A percentile compares a stretch with the other conserved stretches of the same genome.
phyloP scores from a whole-genome alignment of 2,888 invertebrate species.

The Nomada goodeniana region DNA sequence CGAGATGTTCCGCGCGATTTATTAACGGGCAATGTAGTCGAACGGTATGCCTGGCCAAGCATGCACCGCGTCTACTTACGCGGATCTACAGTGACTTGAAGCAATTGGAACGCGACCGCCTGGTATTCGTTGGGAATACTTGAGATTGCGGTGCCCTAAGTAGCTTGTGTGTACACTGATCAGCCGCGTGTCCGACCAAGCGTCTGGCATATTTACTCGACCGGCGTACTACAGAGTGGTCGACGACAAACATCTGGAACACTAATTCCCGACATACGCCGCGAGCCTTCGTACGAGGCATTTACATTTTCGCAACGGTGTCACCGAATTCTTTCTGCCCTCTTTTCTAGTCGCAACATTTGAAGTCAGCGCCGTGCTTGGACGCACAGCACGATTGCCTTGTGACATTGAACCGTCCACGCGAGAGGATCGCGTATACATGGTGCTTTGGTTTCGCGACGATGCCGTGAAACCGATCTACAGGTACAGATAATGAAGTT shows the following conservation, averaged over 20 bases:
- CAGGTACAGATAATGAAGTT: constrained; percentile 87
- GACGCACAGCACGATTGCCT: constrained; percentile 93
- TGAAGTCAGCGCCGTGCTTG: constrained; percentile 93
- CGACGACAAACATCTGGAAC: not conserved
- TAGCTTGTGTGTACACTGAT: constrained; percentile 10
- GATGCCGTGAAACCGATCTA: constrained; percentile 95
- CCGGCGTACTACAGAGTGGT: not conserved
- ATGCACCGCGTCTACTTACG: constrained; percentile 3
- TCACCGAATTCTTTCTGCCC: not conserved
- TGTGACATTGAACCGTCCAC: constrained; percentile 95
- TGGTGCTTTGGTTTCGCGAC: constrained; percentile 96
- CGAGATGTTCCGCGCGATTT: too few species aligned
- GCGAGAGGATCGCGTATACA: constrained; percentile 94
- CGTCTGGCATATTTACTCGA: constrained; percentile 4
- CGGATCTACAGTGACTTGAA: not conserved
- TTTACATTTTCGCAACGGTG: not conserved
- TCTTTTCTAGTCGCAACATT: constrained; percentile 87
- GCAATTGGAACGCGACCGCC: not conserved
- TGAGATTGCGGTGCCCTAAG: not conserved
- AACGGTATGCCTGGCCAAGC: constrained; percentile 3
- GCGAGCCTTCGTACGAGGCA: too few species aligned
- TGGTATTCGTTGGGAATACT: constrained; percentile 14
- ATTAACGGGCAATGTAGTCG: not conserved
- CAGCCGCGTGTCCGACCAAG: constrained; percentile 3
- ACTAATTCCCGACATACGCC: not conserved